These are phyloP conservation scores for Dascyllus trimaculatus DNA, from an alignment of 2,113 vertebrate species.

Conservation along the genomic window DNA sequence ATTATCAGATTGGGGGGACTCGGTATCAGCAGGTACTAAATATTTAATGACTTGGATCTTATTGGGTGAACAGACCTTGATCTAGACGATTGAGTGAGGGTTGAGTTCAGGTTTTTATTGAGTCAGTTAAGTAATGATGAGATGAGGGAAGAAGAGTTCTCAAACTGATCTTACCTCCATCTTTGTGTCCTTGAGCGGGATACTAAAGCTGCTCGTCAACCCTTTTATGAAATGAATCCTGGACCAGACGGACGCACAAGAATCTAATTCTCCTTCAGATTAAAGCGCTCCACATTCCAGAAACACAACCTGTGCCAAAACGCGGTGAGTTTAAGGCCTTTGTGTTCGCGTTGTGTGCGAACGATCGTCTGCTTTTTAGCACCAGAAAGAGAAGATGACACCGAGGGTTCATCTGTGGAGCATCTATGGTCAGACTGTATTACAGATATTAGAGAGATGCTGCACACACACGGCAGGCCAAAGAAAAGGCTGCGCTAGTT, in stretches of 20 bases:
- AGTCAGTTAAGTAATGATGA: no score
- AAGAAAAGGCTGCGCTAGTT: conserved; percentile 18
- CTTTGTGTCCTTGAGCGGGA: neutral
- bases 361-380: conserved; percentile 64
- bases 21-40: no score
- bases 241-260: neutral
- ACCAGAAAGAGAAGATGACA: conserved; percentile 65
- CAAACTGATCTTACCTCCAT: neutral
- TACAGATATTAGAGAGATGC: conserved; percentile 25
- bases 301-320: conserved; percentile 2
- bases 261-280: neutral
- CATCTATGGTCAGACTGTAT: conserved; percentile 48
- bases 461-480: conserved; percentile 24
- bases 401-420: conserved; percentile 50
- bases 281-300: conserved; percentile 33
- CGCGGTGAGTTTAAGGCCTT: conserved; percentile 3
- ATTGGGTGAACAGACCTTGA: no score
- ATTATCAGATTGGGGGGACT: no score
- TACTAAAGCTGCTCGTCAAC: conserved; percentile 7
- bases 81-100: no score
- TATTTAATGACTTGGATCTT: no score
- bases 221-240: conserved; percentile 10
- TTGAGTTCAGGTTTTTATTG: no score
- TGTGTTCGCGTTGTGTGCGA: conserved; percentile 39
- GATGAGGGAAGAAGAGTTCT: no score